phyloP scores from a whole-genome alignment of 1,140 invertebrate genomes.

The Samia ricini region DNA sequence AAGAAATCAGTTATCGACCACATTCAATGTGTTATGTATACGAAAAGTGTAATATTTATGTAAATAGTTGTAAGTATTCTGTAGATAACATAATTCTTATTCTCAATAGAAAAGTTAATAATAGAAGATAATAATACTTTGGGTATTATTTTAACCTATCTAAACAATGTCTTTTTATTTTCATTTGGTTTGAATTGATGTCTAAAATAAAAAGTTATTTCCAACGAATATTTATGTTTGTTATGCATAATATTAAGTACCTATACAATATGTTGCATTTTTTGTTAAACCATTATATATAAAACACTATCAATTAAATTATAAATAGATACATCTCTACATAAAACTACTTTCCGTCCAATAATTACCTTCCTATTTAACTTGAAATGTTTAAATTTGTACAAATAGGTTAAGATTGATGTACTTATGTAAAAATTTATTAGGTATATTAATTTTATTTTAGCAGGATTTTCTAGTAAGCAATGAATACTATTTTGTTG shows the following conservation, averaged over 20 bases:
- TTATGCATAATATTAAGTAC: too few species aligned
- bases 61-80: slow-evolving; percentile 31
- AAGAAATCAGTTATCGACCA: slow-evolving; percentile 4
- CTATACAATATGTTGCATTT: too few species aligned
- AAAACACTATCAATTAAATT: too few species aligned
- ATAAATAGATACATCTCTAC: too few species aligned
- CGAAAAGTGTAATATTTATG: slow-evolving; percentile 38
- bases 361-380: not conserved
- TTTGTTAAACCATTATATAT: too few species aligned
- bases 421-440: slow-evolving; percentile 26
- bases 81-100: not conserved
- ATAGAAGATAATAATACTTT: not conserved
- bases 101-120: not conserved
- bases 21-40: slow-evolving; percentile 23
- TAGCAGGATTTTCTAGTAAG: slow-evolving; percentile 34
- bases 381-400: slow-evolving; percentile 14
- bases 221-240: too few species aligned
- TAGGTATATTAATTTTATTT: slow-evolving; percentile 20
- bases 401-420: slow-evolving; percentile 21
- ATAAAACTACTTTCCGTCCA: slow-evolving; percentile 11
- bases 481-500: slow-evolving; percentile 40
- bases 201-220: too few species aligned
- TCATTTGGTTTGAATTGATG: too few species aligned
- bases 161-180: too few species aligned
- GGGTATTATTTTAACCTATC: not conserved